A percentile compares a stretch with the other conserved stretches of the same genome.
Evolutionary conservation across 2,888 invertebrate species (phyloP).

Genomic region (Rhingia rostrata): DNA sequence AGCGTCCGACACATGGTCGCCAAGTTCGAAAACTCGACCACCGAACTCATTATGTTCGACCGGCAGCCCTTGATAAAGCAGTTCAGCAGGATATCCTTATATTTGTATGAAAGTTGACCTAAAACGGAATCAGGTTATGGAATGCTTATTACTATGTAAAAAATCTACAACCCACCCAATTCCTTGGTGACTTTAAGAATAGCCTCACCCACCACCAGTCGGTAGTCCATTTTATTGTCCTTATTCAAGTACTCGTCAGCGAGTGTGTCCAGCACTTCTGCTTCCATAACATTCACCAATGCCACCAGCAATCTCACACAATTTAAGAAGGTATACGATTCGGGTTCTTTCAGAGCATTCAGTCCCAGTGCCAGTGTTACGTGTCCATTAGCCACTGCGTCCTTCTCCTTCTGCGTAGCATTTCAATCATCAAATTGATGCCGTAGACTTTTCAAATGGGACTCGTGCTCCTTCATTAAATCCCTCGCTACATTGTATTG

Average conservation of each 20-base stretch:
- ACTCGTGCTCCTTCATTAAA: conserved; percentile 78
- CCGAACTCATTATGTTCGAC: conserved; percentile 80
- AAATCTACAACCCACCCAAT: conserved; percentile 76
- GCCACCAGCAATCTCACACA: conserved; percentile 80
- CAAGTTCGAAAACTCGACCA: conserved; percentile 81
- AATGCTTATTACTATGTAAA: background rate
- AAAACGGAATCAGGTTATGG: conserved; percentile 19
- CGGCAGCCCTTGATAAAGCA: conserved; percentile 80
- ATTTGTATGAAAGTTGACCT: conserved; percentile 81
- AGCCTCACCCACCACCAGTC: conserved; percentile 81
- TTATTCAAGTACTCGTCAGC: conserved; percentile 81
- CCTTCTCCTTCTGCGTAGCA: conserved; percentile 78
- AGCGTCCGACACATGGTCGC: conserved; percentile 80
- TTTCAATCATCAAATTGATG: conserved; percentile 79
- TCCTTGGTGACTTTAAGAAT: conserved; percentile 80
- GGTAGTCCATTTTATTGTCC: conserved; percentile 78
- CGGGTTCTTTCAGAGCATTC: conserved; percentile 79
- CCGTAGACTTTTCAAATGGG: conserved; percentile 82
- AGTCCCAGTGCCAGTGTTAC: conserved; percentile 80
- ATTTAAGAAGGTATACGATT: conserved; percentile 82
- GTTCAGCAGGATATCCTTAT: conserved; percentile 80
- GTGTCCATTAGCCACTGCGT: conserved; percentile 78
- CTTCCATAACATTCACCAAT: conserved; percentile 79
- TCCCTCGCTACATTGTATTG: conserved; percentile 77
- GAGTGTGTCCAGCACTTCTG: conserved; percentile 80